Evolutionary conservation across 1,140 invertebrate species (phyloP).

Genomic region (Melitaea cinxia): DNA sequence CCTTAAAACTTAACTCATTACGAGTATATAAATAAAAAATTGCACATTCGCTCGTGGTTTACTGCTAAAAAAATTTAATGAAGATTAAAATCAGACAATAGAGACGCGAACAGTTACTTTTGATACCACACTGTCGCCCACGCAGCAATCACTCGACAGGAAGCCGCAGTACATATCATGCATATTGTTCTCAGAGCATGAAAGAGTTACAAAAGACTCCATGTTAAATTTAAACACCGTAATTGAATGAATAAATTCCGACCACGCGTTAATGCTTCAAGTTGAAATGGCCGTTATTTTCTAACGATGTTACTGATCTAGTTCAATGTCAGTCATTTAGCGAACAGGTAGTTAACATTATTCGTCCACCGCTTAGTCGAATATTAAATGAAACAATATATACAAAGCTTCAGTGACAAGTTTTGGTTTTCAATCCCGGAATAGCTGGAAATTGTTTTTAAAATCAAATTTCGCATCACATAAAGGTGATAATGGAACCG

Average conservation of each 20-base stretch:
- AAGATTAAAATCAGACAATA: neutral
- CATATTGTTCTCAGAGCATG: conserved; percentile 41
- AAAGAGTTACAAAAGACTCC: conserved; percentile 48
- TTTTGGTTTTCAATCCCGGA: no score
- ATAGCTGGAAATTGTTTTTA: no score
- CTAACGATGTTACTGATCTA: conserved; percentile 49
- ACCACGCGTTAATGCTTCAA: conserved; percentile 21
- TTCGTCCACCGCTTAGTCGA: no score
- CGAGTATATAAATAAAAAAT: no score
- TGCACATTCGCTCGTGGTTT: no score
- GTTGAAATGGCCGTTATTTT: conserved; percentile 32
- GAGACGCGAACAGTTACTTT: conserved; percentile 24
- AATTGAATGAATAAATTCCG: conserved; percentile 33
- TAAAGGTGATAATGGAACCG: no score
- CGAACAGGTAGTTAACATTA: neutral
- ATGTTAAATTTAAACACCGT: conserved; percentile 40
- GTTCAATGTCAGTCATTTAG: conserved; percentile 47
- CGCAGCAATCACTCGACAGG: conserved; percentile 55
- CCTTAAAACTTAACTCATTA: no score
- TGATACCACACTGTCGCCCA: conserved; percentile 50
- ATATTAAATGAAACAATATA: no score
- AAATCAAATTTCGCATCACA: no score
- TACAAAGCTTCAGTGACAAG: no score
- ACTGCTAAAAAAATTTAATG: no score
- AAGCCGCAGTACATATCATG: conserved; percentile 53